Evolutionary conservation across 2,113 vertebrate species (phyloP), one percentile per base, ranked within the genome.

Genomic region (Cyanoliseus patagonus): DNA sequence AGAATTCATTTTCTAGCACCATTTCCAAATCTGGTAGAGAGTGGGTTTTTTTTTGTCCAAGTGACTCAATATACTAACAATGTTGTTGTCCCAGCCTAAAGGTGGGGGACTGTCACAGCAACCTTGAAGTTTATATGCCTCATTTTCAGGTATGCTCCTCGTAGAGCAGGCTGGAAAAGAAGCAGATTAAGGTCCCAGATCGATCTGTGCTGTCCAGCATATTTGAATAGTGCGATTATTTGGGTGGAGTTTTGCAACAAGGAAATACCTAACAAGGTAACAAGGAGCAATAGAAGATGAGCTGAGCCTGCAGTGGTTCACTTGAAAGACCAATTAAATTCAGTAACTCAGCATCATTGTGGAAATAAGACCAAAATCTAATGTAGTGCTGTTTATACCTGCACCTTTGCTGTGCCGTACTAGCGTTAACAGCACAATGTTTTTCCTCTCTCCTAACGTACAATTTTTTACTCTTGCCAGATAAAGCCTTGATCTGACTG

Each of bases 291-390:
- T 1, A 6, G 53, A 37, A 46, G 55, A 11, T 4, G 2, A 42
- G 37, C 52, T 20, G 59, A 85, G 37, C 53, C 57, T n/a, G 41
- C 37, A n/a, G 41, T 2, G 35, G 19, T 7, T 19, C 17, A 1
- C 20, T 25, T 83, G 15, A 8, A 31, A 10, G 17, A 5, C 5
- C 49, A 22, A 7, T 10, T 28, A 5, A 39, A 12, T 15, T 31
- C 37, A 8, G 37, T n/a, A 62, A 7, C 1, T 10, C 14, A 62
- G 37, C 2, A 7, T 5, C 5, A 0, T 13, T 11, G 1, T 0
- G 3, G 51, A 33, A 59, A 9, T 4, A 27, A 47, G 19, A 7
- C n/a, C 53, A 9, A 35, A 42, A 51, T 25, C 4, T 37, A 8
- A 2, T 8, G 30, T 9, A 20, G 1, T 6, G 42, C n/a, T 59